Evolutionary conservation across 2,888 invertebrate species (phyloP).

Genomic region (Pilophorus perplexus): DNA sequence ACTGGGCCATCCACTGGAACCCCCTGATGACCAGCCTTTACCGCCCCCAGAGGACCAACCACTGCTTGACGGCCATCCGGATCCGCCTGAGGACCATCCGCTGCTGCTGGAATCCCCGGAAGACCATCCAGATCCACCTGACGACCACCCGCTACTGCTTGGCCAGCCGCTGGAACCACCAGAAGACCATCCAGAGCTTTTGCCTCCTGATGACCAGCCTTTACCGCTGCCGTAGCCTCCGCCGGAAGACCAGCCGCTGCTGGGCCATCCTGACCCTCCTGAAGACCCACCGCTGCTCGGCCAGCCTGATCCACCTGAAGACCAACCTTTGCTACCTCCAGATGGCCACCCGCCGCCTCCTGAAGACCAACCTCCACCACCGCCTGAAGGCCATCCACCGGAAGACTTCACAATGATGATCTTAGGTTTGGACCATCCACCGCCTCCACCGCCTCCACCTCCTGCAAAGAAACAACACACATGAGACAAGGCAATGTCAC

Average conservation of each 20-base stretch:
- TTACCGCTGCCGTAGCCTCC: slow-evolving; percentile 10
- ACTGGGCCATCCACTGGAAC: slow-evolving; percentile 8
- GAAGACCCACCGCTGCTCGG: slow-evolving; percentile 9
- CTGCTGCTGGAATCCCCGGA: not conserved
- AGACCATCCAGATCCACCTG: slow-evolving; percentile 1
- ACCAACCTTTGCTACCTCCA: slow-evolving; percentile 18
- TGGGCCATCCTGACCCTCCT: slow-evolving; percentile 3
- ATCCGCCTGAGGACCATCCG: slow-evolving; percentile 2
- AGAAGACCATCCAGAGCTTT: slow-evolving; percentile 5
- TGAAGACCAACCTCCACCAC: slow-evolving; percentile 17
- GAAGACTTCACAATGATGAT: not conserved
- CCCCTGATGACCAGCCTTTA: slow-evolving; percentile 21
- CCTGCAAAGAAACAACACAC: not conserved
- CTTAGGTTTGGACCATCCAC: slow-evolving; percentile 15
- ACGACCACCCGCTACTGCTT: slow-evolving; percentile 15
- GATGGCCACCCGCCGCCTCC: slow-evolving; percentile 25
- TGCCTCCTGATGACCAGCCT: slow-evolving; percentile 14
- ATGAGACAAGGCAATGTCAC: not conserved
- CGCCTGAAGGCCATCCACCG: slow-evolving; percentile 24
- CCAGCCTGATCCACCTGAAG: slow-evolving; percentile 13
- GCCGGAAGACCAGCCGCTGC: slow-evolving; percentile 5
- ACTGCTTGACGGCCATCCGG: slow-evolving; percentile 2
- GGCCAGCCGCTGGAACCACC: slow-evolving; percentile 16
- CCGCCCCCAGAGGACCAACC: slow-evolving; percentile 19
- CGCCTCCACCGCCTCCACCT: slow-evolving; percentile 12